A percentile compares a stretch with the other conserved stretches of the same genome.
These are phyloP conservation scores for Phyllotis vaccarum DNA, from an alignment of 2,797 vertebrate genomes.

Conservation along the genomic window DNA sequence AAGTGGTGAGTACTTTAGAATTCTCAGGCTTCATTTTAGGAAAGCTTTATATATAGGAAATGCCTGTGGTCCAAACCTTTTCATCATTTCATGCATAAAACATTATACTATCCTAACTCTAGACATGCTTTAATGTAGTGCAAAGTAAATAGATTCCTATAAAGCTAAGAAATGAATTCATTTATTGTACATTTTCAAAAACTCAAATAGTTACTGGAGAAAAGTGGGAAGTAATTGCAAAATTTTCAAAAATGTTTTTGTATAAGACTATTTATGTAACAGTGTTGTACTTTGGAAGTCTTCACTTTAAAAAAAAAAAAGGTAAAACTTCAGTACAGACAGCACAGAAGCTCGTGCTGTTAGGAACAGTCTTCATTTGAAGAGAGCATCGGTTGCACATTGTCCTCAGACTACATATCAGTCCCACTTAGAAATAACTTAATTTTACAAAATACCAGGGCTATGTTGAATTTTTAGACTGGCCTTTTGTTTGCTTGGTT, in stretches of 20 bases:
- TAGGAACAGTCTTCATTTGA: not conserved
- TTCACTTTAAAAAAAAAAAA: constrained; percentile 13
- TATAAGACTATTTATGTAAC: constrained; percentile 22
- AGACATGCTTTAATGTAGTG: not conserved
- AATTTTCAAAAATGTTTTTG: constrained; percentile 22
- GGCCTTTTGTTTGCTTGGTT: no score
- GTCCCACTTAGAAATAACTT: constrained; percentile 4
- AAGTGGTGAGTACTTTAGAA: constrained; percentile 91
- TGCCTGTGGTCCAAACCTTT: not conserved
- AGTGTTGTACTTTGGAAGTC: constrained; percentile 28
- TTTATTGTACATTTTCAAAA: constrained; percentile 30
- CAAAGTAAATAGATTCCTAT: not conserved
- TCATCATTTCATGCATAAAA: not conserved
- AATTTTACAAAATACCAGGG: not conserved
- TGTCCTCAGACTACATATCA: not conserved
- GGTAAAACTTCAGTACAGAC: not conserved
- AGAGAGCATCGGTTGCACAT: not conserved
- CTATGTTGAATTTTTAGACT: not conserved
- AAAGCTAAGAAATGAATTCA: constrained; percentile 37
- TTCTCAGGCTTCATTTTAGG: constrained; percentile 27
- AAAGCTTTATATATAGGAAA: not conserved
- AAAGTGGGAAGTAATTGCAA: not conserved
- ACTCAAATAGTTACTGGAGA: constrained; percentile 23
- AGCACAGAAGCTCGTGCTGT: constrained; percentile 1
- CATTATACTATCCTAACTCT: not conserved